Evolutionary conservation across 2,888 invertebrate species (phyloP).

Genomic region (Artemia sp.): DNA sequence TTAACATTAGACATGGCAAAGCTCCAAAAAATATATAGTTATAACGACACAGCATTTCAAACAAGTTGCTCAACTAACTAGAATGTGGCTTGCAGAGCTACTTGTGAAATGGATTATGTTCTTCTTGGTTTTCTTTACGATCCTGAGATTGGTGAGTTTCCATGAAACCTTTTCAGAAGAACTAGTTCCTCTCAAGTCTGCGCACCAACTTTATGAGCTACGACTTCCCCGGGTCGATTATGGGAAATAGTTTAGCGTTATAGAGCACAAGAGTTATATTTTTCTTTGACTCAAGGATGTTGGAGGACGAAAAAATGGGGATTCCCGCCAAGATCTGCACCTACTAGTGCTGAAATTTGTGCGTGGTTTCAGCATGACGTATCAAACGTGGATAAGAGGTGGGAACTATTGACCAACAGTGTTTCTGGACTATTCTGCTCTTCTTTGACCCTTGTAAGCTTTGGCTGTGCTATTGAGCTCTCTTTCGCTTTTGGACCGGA

Average conservation of each 20-base stretch:
- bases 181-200: slow-evolving; percentile 58
- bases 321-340: slow-evolving; percentile 70
- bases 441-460: slow-evolving; percentile 81
- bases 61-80: too few relatives aligned
- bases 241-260: slow-evolving; percentile 71
- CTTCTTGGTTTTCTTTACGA: too few relatives aligned
- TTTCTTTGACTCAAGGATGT: slow-evolving; percentile 77
- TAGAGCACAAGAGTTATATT: slow-evolving; percentile 70
- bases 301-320: slow-evolving; percentile 93
- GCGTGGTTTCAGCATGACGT: slow-evolving; percentile 31
- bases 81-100: too few relatives aligned
- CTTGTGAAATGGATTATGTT: too few relatives aligned
- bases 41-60: too few relatives aligned
- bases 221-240: slow-evolving; percentile 69
- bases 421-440: slow-evolving; percentile 90
- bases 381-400: slow-evolving; percentile 56
- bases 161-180: slow-evolving; percentile 67
- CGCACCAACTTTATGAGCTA: slow-evolving; percentile 53
- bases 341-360: slow-evolving; percentile 41
- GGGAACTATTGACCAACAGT: slow-evolving; percentile 73
- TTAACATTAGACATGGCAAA: too few relatives aligned
- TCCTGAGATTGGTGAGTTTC: too few relatives aligned
- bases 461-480: slow-evolving; percentile 64
- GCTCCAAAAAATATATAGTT: too few relatives aligned
- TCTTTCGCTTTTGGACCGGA: slow-evolving; percentile 61